phyloP scores from a whole-genome alignment of 92 coral and sea anemone genomes.

The Porites rus region DNA sequence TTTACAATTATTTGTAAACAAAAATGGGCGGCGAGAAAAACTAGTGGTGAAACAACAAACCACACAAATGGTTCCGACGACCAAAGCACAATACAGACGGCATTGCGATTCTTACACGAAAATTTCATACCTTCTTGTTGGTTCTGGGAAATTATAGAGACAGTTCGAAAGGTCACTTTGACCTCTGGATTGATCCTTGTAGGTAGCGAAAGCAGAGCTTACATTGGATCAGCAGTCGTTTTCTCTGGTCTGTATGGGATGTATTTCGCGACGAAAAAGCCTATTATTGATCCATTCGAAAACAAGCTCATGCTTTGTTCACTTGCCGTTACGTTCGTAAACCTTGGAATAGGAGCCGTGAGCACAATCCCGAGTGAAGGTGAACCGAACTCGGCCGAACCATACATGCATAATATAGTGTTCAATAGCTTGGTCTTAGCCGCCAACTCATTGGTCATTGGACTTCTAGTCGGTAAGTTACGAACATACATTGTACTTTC shows the following conservation, averaged over 20 bases:
- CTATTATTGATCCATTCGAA: background rate
- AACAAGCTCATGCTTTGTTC: background rate
- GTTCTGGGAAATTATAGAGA: conserved; percentile 19
- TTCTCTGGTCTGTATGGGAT: background rate
- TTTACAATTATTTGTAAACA: too few species aligned
- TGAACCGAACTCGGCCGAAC: background rate
- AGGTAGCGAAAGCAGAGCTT: background rate
- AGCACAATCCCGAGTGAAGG: background rate
- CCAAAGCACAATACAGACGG: background rate
- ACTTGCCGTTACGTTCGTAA: background rate
- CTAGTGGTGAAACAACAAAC: too few species aligned
- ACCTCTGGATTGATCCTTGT: conserved; percentile 7
- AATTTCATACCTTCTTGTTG: conserved; percentile 1
- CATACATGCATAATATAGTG: background rate
- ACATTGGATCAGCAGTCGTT: too few species aligned
- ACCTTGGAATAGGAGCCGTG: background rate
- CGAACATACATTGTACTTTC: too few species aligned
- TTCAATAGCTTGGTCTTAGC: background rate
- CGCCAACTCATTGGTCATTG: conserved; percentile 10
- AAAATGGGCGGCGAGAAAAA: too few species aligned
- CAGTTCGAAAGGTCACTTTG: conserved; percentile 6
- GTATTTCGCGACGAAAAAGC: background rate
- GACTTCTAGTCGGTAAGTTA: background rate
- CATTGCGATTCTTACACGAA: background rate
- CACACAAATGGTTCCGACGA: too few species aligned